Percentiles rank a stretch among this genome's conserved stretches.
These are phyloP conservation scores for Nomada fucata DNA, from an alignment of 2,888 invertebrate genomes.

Conservation along the genomic window DNA sequence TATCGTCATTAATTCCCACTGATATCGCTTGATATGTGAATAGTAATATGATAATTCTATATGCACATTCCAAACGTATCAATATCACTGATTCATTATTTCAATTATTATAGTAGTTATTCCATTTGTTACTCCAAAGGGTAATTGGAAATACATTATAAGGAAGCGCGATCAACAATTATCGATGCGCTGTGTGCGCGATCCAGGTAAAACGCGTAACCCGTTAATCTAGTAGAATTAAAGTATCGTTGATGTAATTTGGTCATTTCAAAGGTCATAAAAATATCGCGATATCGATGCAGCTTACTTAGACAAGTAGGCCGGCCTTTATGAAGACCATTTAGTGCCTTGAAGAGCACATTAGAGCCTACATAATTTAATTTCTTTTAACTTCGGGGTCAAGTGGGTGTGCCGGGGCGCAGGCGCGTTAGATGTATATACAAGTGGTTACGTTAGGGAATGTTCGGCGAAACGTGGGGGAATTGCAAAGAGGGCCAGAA, in stretches of 20 bases:
- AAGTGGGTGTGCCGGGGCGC: slow-evolving; percentile 77
- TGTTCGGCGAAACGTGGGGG: slow-evolving; percentile 46
- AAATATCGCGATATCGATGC: slow-evolving; percentile 8
- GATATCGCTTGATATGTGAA: too few species aligned
- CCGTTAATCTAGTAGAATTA: neutral
- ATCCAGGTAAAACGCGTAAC: neutral
- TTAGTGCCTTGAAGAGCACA: slow-evolving; percentile 64
- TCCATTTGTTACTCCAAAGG: too few species aligned
- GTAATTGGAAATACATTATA: neutral
- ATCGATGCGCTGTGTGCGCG: too few species aligned
- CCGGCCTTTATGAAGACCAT: slow-evolving; percentile 20
- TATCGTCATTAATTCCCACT: too few species aligned
- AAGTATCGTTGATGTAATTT: neutral
- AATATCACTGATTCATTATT: too few species aligned
- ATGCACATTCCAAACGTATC: too few species aligned
- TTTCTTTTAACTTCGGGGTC: slow-evolving; percentile 75
- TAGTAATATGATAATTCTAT: too few species aligned
- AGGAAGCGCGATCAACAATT: neutral
- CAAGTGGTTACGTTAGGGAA: slow-evolving; percentile 38
- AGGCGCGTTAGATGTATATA: slow-evolving; percentile 65
- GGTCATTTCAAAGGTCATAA: neutral
- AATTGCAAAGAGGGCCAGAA: slow-evolving; percentile 46
- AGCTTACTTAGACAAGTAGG: slow-evolving; percentile 11
- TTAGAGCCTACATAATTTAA: slow-evolving; percentile 77
- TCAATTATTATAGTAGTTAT: too few species aligned